Base-by-base conservation (phyloP, 2,113 vertebrate species). In the Esox niger region DNA sequence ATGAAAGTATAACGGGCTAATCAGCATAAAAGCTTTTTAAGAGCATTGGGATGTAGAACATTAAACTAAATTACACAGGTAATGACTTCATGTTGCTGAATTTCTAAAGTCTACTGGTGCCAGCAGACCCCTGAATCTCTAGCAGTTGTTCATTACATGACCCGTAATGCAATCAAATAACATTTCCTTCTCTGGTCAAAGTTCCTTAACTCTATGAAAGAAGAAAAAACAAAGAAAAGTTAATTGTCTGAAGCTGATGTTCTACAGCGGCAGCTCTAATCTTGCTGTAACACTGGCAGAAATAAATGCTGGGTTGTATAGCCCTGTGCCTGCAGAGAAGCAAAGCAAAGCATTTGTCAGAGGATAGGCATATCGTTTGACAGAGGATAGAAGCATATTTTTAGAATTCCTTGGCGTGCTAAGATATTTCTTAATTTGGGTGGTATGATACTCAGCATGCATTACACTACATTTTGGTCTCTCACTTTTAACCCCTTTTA, bases 241-340 rank as follows among this genome's bases (percentile, higher is more conserved):
- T 64, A 6, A 23, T 57, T 74, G 60, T 56, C 8, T 73, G 59
- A 46, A 7, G 88, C 87, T 84, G 78, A 88, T 88, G 78, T 78
- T 75, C 58, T 89, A 38, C 80, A 79, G 79, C 83, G 38, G 81
- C 78, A 86, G 91, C 74, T 81, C 89, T 93, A 93, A 91, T 93
- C 93, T 87, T 84, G 69, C 73, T 47, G 73, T 82, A 90, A 85
- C 89, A 88, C 90, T 89, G 90, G 85, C 13, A 79, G 85, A 86
- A 91, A 90, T 91, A 90, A 77, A 88, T 89, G 89, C 88, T 91
- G 79, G 84, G 88, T 92, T 86, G 87, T 88, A 84, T 87, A 52
- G 43, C 49, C 59, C 46, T 89, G 88, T 88, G 82, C 74, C 87
- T 85, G 85, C 88, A 91, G 87, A 81, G 85, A 87, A 90, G 83